phyloP scores from a whole-genome alignment of 2,888 invertebrate species.

The Dromius quadrimaculatus region DNA sequence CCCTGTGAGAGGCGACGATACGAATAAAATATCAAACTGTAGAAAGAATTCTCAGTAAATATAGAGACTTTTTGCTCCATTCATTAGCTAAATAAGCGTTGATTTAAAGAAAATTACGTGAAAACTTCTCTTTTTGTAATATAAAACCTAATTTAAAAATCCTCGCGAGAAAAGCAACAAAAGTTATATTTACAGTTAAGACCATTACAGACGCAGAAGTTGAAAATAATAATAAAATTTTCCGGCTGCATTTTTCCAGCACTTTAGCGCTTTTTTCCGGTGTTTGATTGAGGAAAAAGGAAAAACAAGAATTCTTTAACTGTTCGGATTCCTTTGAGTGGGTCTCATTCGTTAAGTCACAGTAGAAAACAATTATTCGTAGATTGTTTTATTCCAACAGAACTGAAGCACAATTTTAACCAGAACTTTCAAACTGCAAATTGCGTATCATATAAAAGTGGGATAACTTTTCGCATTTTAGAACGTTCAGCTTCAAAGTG shows the following conservation, averaged over 20 bases:
- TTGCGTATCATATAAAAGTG: conserved; percentile 1
- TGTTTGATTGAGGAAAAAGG: conserved; percentile 39
- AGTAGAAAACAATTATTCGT: conserved; percentile 24
- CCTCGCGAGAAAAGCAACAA: neutral
- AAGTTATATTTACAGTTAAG: conserved; percentile 37
- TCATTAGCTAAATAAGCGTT: conserved; percentile 2
- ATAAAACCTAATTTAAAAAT: conserved; percentile 21
- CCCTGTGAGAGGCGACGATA: conserved; percentile 24
- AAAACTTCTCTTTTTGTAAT: neutral
- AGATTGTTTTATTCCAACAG: conserved; percentile 14
- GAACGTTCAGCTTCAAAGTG: neutral
- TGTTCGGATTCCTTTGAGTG: conserved; percentile 27
- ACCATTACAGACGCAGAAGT: conserved; percentile 26
- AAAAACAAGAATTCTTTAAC: conserved; percentile 36
- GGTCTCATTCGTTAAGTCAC: conserved; percentile 10
- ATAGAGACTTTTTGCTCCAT: neutral
- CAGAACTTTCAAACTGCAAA: conserved; percentile 30
- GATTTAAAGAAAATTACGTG: conserved; percentile 25
- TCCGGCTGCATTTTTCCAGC: neutral
- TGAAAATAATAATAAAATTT: conserved; percentile 32
- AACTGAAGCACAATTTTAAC: conserved; percentile 22
- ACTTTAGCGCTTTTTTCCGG: conserved; percentile 40
- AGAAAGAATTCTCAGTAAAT: neutral
- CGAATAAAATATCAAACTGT: conserved; percentile 30
- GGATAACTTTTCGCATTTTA: neutral